Percentiles rank a stretch among this genome's conserved stretches.
phyloP scores from a whole-genome alignment of 2,113 vertebrate genomes.

The Triplophysa dalaica region DNA sequence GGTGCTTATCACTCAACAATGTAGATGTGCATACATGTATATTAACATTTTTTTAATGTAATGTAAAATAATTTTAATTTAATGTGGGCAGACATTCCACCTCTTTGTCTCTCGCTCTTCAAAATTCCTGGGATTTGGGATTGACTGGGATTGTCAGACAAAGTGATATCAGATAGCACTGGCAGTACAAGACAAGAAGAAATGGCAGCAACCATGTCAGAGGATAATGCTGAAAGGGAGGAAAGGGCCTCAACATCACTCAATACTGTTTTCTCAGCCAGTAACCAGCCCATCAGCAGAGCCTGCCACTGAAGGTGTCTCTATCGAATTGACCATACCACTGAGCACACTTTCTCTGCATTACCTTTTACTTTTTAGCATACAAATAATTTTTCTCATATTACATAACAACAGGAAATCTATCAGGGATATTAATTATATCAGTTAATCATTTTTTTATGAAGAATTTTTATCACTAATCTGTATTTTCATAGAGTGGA shows the following conservation, averaged over 20 bases:
- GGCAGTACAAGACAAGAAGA: not conserved
- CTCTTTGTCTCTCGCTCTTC: no score
- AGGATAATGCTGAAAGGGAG: constrained; percentile 3
- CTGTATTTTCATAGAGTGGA: constrained; percentile 1
- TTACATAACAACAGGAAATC: no score
- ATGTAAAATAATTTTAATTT: no score
- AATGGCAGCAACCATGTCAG: constrained; percentile 5
- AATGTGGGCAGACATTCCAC: no score
- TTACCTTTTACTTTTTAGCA: not conserved
- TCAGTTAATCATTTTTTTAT: not conserved
- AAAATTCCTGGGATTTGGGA: no score
- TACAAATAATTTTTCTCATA: not conserved
- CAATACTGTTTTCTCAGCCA: not conserved
- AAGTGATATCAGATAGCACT: not conserved
- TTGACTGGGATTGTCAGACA: no score
- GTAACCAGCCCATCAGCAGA: not conserved
- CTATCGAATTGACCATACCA: not conserved
- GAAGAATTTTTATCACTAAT: not conserved
- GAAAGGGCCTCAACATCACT: constrained; percentile 3
- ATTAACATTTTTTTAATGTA: no score
- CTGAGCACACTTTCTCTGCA: not conserved
- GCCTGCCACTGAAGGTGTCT: constrained; percentile 1
- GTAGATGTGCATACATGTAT: no score
- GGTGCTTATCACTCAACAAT: no score
- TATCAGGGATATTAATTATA: no score